Evolutionary conservation across 2,888 invertebrate species (phyloP).

Genomic region (Gari tellinella): DNA sequence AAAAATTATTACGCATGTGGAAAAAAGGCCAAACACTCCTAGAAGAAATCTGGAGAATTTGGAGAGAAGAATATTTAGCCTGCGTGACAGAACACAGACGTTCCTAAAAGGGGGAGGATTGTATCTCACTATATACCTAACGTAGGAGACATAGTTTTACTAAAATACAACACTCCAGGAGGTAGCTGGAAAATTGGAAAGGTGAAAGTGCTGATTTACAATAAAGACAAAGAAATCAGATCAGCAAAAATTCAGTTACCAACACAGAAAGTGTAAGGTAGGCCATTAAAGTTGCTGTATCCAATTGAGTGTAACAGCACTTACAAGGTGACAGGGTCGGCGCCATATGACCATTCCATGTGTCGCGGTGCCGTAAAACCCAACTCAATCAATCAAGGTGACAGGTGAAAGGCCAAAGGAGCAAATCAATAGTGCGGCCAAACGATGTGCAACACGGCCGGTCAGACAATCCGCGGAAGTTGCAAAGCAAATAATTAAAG

Average conservation of each 20-base stretch:
- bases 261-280: conserved; percentile 17
- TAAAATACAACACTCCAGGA: conserved; percentile 20
- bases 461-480: not conserved
- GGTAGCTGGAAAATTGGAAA: conserved; percentile 28
- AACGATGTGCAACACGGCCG: too few relatives aligned
- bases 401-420: too few relatives aligned
- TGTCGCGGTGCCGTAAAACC: too few relatives aligned
- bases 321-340: not conserved
- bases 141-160: conserved; percentile 24
- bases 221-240: conserved; percentile 14
- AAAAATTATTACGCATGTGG: too few relatives aligned
- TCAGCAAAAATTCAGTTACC: conserved; percentile 26
- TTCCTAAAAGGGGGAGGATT: conserved; percentile 31
- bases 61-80: conserved; percentile 8
- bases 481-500: too few relatives aligned
- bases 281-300: conserved; percentile 10
- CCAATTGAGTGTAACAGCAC: too few relatives aligned
- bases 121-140: conserved; percentile 13
- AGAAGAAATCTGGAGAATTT: too few relatives aligned
- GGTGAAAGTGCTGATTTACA: conserved; percentile 7
- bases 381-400: too few relatives aligned
- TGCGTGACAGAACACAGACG: conserved; percentile 27
- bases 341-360: too few relatives aligned
- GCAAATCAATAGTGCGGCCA: not conserved
- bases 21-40: too few relatives aligned